Percentiles rank a stretch among this genome's conserved stretches.
Evolutionary conservation across 2,797 vertebrate genomes (phyloP).

Genomic region (Propithecus perrieri): DNA sequence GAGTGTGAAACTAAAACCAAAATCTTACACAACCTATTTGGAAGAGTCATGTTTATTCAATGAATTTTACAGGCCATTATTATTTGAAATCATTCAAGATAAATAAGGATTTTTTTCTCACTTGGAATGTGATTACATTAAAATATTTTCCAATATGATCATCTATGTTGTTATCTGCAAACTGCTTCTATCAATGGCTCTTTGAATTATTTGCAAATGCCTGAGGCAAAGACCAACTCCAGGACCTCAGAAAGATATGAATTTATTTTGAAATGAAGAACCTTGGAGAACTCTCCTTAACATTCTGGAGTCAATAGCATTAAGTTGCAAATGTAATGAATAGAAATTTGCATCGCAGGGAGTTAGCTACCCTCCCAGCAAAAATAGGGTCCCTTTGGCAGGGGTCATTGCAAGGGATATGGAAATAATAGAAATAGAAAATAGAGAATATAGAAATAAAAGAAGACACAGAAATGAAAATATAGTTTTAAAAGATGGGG

Average conservation of each 20-base stretch:
- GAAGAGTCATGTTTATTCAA: background rate
- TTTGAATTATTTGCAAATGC: conserved; percentile 9
- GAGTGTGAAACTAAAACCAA: background rate
- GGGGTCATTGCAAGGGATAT: no score
- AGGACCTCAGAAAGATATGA: background rate
- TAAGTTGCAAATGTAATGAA: background rate
- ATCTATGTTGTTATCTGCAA: background rate
- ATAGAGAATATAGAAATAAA: no score
- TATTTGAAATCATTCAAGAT: background rate
- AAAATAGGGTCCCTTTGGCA: no score
- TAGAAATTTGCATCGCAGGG: background rate
- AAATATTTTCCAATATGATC: background rate
- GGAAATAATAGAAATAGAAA: no score
- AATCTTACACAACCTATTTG: background rate
- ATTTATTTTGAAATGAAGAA: conserved; percentile 2
- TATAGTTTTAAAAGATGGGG: no score
- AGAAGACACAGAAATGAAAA: no score
- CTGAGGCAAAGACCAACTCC: background rate
- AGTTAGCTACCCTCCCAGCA: no score
- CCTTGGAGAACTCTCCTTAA: background rate
- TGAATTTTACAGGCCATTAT: background rate
- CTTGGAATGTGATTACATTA: background rate
- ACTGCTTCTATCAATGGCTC: background rate
- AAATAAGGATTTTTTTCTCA: background rate
- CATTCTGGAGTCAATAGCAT: background rate